These are phyloP conservation scores for Physella acuta DNA, from an alignment of 1,140 invertebrate species.

Conservation along the genomic window DNA sequence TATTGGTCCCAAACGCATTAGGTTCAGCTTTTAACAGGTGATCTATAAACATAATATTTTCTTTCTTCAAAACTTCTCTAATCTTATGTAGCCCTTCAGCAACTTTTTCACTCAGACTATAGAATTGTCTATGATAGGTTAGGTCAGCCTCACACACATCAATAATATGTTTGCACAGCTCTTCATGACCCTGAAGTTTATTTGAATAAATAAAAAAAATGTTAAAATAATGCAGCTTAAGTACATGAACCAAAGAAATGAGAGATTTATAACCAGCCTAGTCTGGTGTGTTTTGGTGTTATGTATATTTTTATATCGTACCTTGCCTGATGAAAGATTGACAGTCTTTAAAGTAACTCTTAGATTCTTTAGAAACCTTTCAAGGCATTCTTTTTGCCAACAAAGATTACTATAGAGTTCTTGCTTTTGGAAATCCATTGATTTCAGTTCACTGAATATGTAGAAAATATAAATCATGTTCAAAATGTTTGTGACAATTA, in stretches of 20 bases:
- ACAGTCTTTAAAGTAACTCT: too few relatives aligned
- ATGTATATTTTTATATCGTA: too few relatives aligned
- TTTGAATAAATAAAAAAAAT: too few relatives aligned
- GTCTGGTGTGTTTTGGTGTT: too few relatives aligned
- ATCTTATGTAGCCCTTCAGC: constrained; percentile 18
- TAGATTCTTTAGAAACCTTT: constrained; percentile 30
- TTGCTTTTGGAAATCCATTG: constrained; percentile 35
- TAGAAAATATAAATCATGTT: constrained; percentile 27
- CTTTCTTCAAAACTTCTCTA: neutral
- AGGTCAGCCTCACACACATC: constrained; percentile 25
- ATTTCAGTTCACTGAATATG: neutral
- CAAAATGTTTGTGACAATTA: neutral
- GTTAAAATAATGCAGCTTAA: constrained; percentile 29
- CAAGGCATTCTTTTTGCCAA: constrained; percentile 32
- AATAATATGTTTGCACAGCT: constrained; percentile 26
- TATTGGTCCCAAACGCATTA: constrained; percentile 3
- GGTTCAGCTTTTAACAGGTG: constrained; percentile 9
- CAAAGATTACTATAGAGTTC: constrained; percentile 30
- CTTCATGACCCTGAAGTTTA: constrained; percentile 34
- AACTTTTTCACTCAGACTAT: constrained; percentile 16
- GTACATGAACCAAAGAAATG: constrained; percentile 28
- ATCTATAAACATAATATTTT: constrained; percentile 18
- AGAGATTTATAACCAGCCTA: too few relatives aligned
- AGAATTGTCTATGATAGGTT: constrained; percentile 15
- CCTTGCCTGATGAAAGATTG: too few relatives aligned